phyloP scores from a whole-genome alignment of 2,888 invertebrate species.

The Heliconius erato region DNA sequence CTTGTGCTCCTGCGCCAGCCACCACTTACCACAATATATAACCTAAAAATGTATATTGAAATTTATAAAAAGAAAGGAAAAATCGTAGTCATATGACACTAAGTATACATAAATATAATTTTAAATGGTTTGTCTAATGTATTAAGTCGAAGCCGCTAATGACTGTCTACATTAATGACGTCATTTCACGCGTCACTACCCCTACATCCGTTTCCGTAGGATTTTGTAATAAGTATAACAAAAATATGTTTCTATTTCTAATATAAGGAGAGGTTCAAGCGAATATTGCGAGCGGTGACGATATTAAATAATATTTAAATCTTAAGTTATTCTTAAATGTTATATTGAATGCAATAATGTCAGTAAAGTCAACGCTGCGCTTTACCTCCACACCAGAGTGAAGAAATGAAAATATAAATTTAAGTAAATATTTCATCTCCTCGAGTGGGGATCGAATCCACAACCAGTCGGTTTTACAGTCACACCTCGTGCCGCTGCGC shows the following conservation, averaged over 20 bases:
- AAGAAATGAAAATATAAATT: no score
- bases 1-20: no score
- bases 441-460: no score
- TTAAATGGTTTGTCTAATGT: slow-evolving; percentile 13
- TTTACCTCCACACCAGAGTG: no score
- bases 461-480: no score
- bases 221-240: slow-evolving; percentile 3
- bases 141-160: slow-evolving; percentile 15
- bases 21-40: no score
- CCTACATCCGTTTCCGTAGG: slow-evolving; percentile 33
- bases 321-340: no score
- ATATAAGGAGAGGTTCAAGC: not conserved
- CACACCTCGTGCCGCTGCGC: no score
- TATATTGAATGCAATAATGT: no score
- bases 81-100: not conserved
- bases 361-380: no score
- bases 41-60: no score
- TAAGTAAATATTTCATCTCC: no score
- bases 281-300: not conserved
- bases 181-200: slow-evolving; percentile 33
- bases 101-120: not conserved
- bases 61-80: not conserved
- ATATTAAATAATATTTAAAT: not conserved
- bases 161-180: slow-evolving; percentile 32
- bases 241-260: not conserved